A percentile compares a stretch with the other conserved stretches of the same genome.
phyloP scores from a whole-genome alignment of 2,888 invertebrate species.

The Lasioglossum pauxillum region DNA sequence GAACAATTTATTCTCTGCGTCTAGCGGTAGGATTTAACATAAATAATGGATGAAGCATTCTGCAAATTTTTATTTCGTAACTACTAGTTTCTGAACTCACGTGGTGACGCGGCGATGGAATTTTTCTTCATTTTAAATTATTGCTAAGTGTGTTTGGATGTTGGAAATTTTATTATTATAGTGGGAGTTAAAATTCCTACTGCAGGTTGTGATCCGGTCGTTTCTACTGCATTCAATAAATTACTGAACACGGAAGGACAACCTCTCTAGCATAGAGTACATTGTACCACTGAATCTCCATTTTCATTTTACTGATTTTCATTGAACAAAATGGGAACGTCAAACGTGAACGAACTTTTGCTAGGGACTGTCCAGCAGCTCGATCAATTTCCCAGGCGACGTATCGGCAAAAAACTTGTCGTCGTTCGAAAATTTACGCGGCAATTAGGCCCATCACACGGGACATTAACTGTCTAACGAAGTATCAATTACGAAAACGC shows the following conservation, averaged over 20 bases:
- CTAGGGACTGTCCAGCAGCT: background rate
- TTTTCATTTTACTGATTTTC: no score
- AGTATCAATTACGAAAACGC: conserved; percentile 16
- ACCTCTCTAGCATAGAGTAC: no score
- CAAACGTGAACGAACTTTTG: background rate
- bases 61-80: background rate
- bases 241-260: no score
- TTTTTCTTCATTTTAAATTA: background rate
- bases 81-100: background rate
- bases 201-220: no score
- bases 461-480: background rate
- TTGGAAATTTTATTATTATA: no score
- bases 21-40: background rate
- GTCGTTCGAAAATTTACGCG: conserved; percentile 10
- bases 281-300: no score
- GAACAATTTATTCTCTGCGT: background rate
- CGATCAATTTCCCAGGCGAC: background rate
- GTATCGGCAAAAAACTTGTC: background rate
- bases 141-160: no score
- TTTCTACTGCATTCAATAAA: no score
- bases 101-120: background rate
- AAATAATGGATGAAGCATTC: background rate
- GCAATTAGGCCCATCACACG: background rate
- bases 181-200: no score
- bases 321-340: no score